Conservation (phyloP, 2,113 vertebrate species). For the Notechis scutatus region DNA sequence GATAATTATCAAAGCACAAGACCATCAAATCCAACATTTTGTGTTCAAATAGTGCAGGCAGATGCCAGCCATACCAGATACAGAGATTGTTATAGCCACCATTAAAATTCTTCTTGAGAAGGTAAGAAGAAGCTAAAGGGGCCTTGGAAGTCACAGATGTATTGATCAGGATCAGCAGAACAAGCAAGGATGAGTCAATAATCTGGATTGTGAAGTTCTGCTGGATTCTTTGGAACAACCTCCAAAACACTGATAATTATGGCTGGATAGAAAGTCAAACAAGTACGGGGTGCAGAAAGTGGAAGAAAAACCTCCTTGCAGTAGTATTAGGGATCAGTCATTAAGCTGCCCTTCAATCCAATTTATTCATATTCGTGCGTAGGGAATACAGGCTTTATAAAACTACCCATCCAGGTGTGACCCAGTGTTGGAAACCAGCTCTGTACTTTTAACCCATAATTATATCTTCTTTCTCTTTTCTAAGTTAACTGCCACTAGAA, state of each 20-base stretch:
- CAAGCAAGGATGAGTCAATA: background rate
- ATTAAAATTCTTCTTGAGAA: background rate
- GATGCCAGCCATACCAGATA: background rate
- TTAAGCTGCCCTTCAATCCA: background rate
- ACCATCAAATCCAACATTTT: background rate
- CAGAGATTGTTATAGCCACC: background rate
- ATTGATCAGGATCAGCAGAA: background rate
- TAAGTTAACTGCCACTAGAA: background rate
- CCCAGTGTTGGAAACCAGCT: background rate
- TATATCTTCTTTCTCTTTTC: background rate
- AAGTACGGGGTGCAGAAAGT: background rate
- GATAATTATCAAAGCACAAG: background rate
- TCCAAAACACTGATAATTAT: background rate
- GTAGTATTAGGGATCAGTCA: background rate
- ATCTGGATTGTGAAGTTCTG: background rate
- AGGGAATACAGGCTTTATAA: background rate
- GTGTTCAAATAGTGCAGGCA: background rate
- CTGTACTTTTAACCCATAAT: background rate
- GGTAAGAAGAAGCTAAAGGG: background rate
- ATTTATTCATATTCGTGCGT: background rate
- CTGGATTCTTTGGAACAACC: background rate
- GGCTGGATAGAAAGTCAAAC: background rate
- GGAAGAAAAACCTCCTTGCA: background rate
- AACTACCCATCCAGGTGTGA: background rate
- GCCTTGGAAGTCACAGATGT: background rate